Base-by-base conservation (phyloP, 2,113 vertebrate genomes). In the Brevimyrus niger region DNA sequence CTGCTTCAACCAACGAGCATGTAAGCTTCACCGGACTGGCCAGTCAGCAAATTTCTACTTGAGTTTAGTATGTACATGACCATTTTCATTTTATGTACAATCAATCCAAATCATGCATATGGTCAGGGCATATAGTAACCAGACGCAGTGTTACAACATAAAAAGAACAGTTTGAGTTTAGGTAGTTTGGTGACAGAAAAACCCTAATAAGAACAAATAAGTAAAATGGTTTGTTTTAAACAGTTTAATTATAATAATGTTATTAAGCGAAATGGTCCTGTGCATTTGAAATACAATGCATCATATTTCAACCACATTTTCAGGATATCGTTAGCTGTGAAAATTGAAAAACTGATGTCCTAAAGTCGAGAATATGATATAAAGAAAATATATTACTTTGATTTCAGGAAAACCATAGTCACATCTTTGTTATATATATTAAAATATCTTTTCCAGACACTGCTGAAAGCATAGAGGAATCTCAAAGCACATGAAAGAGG, bases 331-430 rank as follows among this genome's bases (percentile, higher is more conserved):
- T 38, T 76, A 76, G 73, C 73, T 38, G 13, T 7, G 35, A 76
- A 42, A 76, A 35, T 19, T 42, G 27, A 69, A 76, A 42, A 38
- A 76, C 73, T 76, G 35, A 42, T 17, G 11, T 76, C 61, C 61
- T 35, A 42, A 17, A 42, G 35, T 76, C 42, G 73, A 76, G 35
- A 76, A 38, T 42, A 19, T 76, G 73, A 6, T 76, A 76, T 76
- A 76, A 76, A 76, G 73, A 76, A 76, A 76, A 76, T 76, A 76
- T 76, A 76, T 76, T 76, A 76, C n/a, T 76, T 76, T 42, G 31
- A 76, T 76, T 76, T 76, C 73, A 76, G 35, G 31, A 76, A 31
- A 76, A 76, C 73, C 73, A 76, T 76, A 76, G 73, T 76, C 73
- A 76, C 73, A 76, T 76, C 73, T 76, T 76, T 19, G 73, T 76